Evolutionary conservation across 1,140 invertebrate genomes (phyloP).

Genomic region (Drosophila bipectinata): DNA sequence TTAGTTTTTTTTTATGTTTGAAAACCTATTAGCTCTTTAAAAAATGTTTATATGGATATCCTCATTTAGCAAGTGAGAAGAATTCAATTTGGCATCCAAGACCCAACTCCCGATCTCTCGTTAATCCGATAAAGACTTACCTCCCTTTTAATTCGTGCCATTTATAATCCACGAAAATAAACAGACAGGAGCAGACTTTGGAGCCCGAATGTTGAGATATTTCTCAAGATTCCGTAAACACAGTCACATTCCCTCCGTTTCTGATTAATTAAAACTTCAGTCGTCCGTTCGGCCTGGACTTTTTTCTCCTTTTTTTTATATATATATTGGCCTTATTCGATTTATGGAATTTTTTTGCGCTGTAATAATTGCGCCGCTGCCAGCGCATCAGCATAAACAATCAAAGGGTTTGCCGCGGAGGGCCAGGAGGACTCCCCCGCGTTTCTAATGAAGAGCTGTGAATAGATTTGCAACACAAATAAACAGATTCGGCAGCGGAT

Average conservation of each 20-base stretch:
- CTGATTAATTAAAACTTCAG: slow-evolving; percentile 50
- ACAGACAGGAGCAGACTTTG: slow-evolving; percentile 30
- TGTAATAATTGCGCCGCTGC: slow-evolving; percentile 60
- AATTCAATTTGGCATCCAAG: slow-evolving; percentile 1
- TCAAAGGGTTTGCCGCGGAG: slow-evolving; percentile 7
- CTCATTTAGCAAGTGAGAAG: not conserved
- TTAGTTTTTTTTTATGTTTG: no score
- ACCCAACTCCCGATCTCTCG: slow-evolving; percentile 6
- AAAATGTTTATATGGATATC: no score
- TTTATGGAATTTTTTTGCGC: slow-evolving; percentile 38
- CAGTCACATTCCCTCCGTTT: slow-evolving; percentile 29
- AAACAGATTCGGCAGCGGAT: slow-evolving; percentile 53
- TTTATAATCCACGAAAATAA: slow-evolving; percentile 30
- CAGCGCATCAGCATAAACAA: slow-evolving; percentile 63
- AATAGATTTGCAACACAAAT: slow-evolving; percentile 80
- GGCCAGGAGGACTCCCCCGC: slow-evolving; percentile 18
- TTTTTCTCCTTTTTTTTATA: not conserved
- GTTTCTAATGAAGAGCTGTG: slow-evolving; percentile 74
- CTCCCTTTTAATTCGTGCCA: slow-evolving; percentile 22
- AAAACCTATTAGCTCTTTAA: no score
- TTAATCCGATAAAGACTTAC: slow-evolving; percentile 44
- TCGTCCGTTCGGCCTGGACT: not conserved
- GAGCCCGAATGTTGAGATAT: slow-evolving; percentile 3
- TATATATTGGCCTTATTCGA: slow-evolving; percentile 11
- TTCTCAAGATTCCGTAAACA: slow-evolving; percentile 36